These are phyloP conservation scores for Mythimna loreyi DNA, from an alignment of 2,888 invertebrate genomes.

Conservation along the genomic window DNA sequence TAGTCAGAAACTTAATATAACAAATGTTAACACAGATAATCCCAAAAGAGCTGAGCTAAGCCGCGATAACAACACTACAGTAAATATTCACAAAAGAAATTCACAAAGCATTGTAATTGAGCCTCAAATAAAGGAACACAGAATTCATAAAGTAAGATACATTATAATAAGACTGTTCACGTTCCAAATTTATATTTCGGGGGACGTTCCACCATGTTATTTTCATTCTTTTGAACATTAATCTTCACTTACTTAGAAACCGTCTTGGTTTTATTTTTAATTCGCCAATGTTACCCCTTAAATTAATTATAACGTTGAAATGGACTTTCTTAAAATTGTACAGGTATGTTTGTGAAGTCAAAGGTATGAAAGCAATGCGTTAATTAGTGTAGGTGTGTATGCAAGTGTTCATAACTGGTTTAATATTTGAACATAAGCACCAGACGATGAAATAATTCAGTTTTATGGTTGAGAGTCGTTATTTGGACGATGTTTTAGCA, in stretches of 20 bases:
- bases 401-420: constrained; percentile 5
- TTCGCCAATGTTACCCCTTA: constrained; percentile 38
- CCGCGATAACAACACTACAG: not conserved
- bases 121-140: constrained; percentile 26
- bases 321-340: constrained; percentile 26
- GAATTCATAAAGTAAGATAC: constrained; percentile 43
- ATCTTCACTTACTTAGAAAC: constrained; percentile 65
- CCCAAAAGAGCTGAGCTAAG: not conserved
- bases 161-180: constrained; percentile 32
- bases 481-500: not conserved
- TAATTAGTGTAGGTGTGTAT: constrained; percentile 13
- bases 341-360: constrained; percentile 6
- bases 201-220: constrained; percentile 37
- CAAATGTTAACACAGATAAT: not conserved
- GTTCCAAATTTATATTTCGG: constrained; percentile 35
- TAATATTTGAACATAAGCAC: constrained; percentile 7
- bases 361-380: constrained; percentile 12
- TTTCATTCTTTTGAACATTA: constrained; percentile 53
- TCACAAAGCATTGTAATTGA: constrained; percentile 16
- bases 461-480: not conserved
- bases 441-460: constrained; percentile 19
- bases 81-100: constrained; percentile 6
- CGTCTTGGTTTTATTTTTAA: constrained; percentile 56
- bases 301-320: constrained; percentile 52
- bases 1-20: not conserved